Evolutionary conservation across 2,888 invertebrate species (phyloP).

Genomic region (Ectemnius continuus): DNA sequence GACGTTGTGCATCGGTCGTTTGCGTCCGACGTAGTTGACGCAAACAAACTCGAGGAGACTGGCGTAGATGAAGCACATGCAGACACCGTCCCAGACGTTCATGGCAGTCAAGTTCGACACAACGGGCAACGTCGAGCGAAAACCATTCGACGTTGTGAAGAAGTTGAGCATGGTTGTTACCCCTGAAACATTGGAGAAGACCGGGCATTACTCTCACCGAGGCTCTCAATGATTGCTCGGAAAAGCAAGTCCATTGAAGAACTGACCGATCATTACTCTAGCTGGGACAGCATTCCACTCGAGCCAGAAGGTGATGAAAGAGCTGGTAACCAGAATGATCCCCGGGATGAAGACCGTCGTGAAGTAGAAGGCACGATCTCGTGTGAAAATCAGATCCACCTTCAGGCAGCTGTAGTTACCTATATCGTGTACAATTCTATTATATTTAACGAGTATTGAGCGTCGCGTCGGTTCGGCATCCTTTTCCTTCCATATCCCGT

Average conservation of each 20-base stretch:
- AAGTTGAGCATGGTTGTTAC: slow-evolving; percentile 99
- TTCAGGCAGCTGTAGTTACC: slow-evolving; percentile 98
- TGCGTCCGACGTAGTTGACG: slow-evolving; percentile 96
- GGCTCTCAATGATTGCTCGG: neutral
- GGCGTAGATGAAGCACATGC: slow-evolving; percentile 98
- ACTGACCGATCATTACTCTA: slow-evolving; percentile 96
- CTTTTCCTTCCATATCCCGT: no score
- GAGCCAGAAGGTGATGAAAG: slow-evolving; percentile 98
- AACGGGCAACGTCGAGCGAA: slow-evolving; percentile 94
- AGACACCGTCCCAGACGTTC: slow-evolving; percentile 98
- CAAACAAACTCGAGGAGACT: slow-evolving; percentile 96
- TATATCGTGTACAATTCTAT: slow-evolving; percentile 68
- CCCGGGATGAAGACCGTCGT: slow-evolving; percentile 98
- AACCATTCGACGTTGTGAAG: slow-evolving; percentile 96
- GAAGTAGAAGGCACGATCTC: slow-evolving; percentile 98
- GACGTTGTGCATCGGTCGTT: slow-evolving; percentile 92
- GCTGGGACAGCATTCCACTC: slow-evolving; percentile 98
- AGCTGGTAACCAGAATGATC: slow-evolving; percentile 96
- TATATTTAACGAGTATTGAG: neutral
- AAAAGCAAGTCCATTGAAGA: neutral
- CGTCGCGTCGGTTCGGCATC: neutral
- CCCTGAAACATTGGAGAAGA: slow-evolving; percentile 80
- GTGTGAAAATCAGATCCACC: slow-evolving; percentile 95
- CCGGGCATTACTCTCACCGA: neutral
- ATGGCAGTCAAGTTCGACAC: slow-evolving; percentile 96